Percentiles rank a stretch among this genome's conserved stretches.
Conservation (phyloP, 2,888 invertebrate species). For the Chydorus sphaericus region DNA sequence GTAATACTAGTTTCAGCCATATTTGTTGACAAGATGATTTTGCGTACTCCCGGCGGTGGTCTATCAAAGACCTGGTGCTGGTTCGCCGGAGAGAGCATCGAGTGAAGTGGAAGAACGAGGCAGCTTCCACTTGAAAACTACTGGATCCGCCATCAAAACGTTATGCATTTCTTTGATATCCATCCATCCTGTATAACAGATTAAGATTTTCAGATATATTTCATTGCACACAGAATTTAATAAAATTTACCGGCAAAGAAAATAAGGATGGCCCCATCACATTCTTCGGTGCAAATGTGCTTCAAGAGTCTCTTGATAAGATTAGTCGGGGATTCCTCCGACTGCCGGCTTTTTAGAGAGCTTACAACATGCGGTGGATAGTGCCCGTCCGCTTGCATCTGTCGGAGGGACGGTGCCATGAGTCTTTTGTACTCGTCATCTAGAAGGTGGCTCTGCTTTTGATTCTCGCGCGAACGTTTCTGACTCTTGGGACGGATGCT, state of each 20-base stretch:
- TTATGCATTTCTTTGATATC: constrained; percentile 28
- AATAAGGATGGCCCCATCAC: constrained; percentile 66
- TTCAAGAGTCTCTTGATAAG: constrained; percentile 50
- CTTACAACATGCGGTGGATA: constrained; percentile 43
- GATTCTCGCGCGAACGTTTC: neutral
- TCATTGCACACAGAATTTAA: neutral
- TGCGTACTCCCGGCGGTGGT: constrained; percentile 50
- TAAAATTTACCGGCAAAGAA: constrained; percentile 52
- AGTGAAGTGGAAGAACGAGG: constrained; percentile 67
- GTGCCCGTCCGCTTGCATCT: constrained; percentile 29
- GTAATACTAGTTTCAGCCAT: constrained; percentile 95
- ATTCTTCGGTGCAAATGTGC: constrained; percentile 44
- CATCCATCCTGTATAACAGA: constrained; percentile 25
- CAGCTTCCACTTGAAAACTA: constrained; percentile 29
- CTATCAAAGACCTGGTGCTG: constrained; percentile 63
- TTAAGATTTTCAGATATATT: neutral
- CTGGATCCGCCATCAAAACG: constrained; percentile 17
- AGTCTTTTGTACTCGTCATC: constrained; percentile 25
- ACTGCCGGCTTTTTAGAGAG: constrained; percentile 44
- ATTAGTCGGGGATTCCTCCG: constrained; percentile 51
- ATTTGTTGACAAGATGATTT: constrained; percentile 79
- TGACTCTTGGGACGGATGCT: neutral
- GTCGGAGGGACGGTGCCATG: constrained; percentile 30
- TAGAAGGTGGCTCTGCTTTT: neutral
- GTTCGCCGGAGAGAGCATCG: constrained; percentile 65